Evolutionary conservation across 2,113 vertebrate genomes (phyloP).

Genomic region (Esox niger): DNA sequence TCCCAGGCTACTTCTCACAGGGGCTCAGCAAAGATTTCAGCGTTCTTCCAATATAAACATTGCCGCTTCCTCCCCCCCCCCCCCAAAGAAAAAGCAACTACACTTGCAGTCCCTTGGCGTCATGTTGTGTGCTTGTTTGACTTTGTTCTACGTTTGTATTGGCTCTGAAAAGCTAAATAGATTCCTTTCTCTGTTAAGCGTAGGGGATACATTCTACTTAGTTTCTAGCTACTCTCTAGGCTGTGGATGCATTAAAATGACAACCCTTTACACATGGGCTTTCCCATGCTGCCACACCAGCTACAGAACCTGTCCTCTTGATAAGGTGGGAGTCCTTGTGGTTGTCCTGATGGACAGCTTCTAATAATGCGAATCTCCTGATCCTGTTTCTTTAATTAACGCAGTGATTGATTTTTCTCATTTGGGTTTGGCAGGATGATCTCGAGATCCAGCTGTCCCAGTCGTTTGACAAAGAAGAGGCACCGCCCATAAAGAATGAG

Average conservation of each 20-base stretch:
- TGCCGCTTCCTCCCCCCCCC: not conserved
- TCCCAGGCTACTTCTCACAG: not conserved
- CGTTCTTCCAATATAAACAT: constrained; percentile 19
- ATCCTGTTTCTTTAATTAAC: not conserved
- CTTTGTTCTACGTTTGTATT: constrained; percentile 26
- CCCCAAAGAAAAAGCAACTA: not conserved
- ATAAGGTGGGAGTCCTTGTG: too few relatives aligned
- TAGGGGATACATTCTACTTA: not conserved
- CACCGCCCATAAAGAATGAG: constrained; percentile 78
- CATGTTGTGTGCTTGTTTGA: constrained; percentile 13
- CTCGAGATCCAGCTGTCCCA: constrained; percentile 82
- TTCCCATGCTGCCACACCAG: constrained; percentile 3
- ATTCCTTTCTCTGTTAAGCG: constrained; percentile 15
- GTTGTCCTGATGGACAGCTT: too few relatives aligned
- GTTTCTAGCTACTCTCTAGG: constrained; percentile 9
- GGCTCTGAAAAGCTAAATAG: constrained; percentile 23
- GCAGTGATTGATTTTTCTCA: too few relatives aligned
- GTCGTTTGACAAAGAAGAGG: constrained; percentile 83
- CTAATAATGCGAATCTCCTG: not conserved
- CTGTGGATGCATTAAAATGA: constrained; percentile 2
- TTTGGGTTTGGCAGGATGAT: constrained; percentile 79
- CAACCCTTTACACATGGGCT: constrained; percentile 1
- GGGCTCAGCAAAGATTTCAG: not conserved
- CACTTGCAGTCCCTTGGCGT: not conserved
- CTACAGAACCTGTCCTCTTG: not conserved